Evolutionary conservation across 2,113 vertebrate species (phyloP), one percentile per base, ranked within the genome.

Genomic region (Hippocampus barbouri): DNA sequence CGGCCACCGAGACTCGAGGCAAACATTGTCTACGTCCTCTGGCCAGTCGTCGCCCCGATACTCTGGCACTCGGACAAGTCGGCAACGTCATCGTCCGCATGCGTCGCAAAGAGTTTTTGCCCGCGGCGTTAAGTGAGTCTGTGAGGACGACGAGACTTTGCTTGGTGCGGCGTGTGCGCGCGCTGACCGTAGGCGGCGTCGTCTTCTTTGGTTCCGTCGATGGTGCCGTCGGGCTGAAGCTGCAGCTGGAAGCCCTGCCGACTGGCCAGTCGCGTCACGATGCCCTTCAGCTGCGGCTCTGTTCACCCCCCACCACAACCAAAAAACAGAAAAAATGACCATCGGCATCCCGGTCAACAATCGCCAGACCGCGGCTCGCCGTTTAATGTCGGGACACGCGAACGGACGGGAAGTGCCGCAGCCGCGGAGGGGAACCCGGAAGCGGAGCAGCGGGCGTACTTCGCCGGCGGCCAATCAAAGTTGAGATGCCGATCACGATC

Each of bases 281-380:
- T 98, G 86, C 97, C 97, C 94, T 99, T 98, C 84, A 99, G 93
- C 92, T 99, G 97, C 91, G 97, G 97, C 91, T 99, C 97, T 99
- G 95, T 16, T 91, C 54, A 20, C 68, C 74, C 21, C 70, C 51
- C 4, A 14, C 12, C n/a, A 14, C 12, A 5, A 7, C 8, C 8
- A 8, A 60, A 60, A 25, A 60, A 27, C 9, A 30, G 1, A 15
- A 18, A 60, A 70, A 6, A 5, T 5, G 61, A 30, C 59, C 27
- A 5, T 18, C 18, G 0, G 16, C 14, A 34, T 27, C 27, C 1
- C 5, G 16, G 5, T 49, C 15, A 51, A 15, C 15, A 34, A 61
- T 34, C 5, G 14, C 30, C 59, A 20, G 5, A 25, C 6, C 27
- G 30, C 34, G 0, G 56, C 23, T 15, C 56, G 10, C 23, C 23